Evolutionary conservation across 2,888 invertebrate species (phyloP).

Genomic region (Dendrolimus pini): DNA sequence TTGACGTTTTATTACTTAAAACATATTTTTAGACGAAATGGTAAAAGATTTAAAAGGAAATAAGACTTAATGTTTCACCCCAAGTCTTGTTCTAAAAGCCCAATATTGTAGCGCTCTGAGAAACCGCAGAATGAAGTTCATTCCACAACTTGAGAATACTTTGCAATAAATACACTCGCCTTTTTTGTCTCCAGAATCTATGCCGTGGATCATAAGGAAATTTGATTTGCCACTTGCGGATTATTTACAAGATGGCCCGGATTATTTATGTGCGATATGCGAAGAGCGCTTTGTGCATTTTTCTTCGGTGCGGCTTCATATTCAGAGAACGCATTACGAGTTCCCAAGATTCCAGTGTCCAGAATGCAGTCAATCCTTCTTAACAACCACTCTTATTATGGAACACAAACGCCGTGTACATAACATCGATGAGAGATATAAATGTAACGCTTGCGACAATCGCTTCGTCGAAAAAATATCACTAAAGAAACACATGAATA

Average conservation of each 20-base stretch:
- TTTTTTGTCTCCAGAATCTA: neutral
- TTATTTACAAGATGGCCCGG: neutral
- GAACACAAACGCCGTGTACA: neutral
- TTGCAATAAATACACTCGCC: too few relatives aligned
- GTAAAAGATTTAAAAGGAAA: too few relatives aligned
- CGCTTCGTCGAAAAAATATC: neutral
- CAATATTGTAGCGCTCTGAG: too few relatives aligned
- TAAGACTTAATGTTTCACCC: too few relatives aligned
- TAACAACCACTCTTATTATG: neutral
- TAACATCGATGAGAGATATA: neutral
- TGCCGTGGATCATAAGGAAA: neutral
- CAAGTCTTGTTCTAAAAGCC: too few relatives aligned
- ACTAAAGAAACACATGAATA: slow-evolving; percentile 1
- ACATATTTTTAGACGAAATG: too few relatives aligned
- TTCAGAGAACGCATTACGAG: neutral
- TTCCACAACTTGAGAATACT: too few relatives aligned
- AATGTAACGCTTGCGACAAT: slow-evolving; percentile 9
- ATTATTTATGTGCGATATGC: neutral
- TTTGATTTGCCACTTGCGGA: neutral
- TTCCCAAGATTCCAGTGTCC: neutral
- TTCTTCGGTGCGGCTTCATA: neutral
- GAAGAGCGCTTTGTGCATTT: neutral
- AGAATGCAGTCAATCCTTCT: neutral
- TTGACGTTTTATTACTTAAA: too few relatives aligned
- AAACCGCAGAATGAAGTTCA: too few relatives aligned